phyloP scores from a whole-genome alignment of 2,113 vertebrate genomes.

The Hippocampus zosterae region DNA sequence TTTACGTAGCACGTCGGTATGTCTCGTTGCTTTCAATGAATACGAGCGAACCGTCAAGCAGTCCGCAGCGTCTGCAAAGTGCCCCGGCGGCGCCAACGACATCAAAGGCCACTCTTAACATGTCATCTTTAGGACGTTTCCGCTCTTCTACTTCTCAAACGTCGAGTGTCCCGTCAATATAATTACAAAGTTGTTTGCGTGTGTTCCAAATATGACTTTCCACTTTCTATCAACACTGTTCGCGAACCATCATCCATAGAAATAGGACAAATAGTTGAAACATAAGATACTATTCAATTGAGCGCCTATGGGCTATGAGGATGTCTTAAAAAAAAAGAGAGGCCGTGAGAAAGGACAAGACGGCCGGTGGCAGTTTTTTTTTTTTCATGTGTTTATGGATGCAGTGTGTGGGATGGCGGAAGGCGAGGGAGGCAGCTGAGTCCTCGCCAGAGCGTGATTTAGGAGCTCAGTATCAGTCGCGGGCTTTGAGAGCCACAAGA shows the following conservation, averaged over 20 bases:
- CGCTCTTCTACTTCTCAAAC: too few relatives aligned
- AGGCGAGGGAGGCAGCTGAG: slow-evolving; percentile 33
- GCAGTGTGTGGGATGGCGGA: slow-evolving; percentile 34
- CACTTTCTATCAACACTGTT: neutral
- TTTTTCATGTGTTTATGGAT: slow-evolving; percentile 22
- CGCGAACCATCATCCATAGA: slow-evolving; percentile 4
- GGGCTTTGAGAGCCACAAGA: slow-evolving; percentile 57
- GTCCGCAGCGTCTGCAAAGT: too few relatives aligned
- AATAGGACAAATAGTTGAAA: neutral
- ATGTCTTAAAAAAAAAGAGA: neutral
- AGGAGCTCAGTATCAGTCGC: slow-evolving; percentile 62
- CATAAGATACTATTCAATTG: neutral
- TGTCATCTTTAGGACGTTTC: too few relatives aligned
- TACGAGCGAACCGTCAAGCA: too few relatives aligned
- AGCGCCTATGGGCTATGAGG: neutral
- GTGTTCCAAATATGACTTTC: too few relatives aligned
- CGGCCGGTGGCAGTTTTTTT: neutral
- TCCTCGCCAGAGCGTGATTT: slow-evolving; percentile 66
- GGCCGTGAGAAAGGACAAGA: slow-evolving; percentile 16
- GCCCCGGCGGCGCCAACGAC: too few relatives aligned
- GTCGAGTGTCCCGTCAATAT: too few relatives aligned
- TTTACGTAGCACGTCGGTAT: too few relatives aligned
- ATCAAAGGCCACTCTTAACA: too few relatives aligned
- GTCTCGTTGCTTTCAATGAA: too few relatives aligned
- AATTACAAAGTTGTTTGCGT: too few relatives aligned